A percentile compares a stretch with the other conserved stretches of the same genome.
Conservation (phyloP, 2,113 vertebrate genomes). For the Raja brachyura region DNA sequence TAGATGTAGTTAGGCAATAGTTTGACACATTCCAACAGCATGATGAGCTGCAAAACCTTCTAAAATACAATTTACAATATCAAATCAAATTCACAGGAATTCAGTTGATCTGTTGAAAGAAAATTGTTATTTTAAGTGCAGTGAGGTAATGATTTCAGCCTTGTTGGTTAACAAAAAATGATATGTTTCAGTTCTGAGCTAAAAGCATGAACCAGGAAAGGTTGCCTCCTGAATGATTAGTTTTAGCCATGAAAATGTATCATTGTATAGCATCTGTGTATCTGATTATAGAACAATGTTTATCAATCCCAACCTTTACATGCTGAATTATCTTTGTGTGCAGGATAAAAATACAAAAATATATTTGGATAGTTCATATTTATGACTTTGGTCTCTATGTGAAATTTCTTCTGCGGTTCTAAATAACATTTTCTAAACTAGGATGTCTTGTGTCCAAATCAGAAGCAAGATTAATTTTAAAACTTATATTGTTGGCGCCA, state of each 20-base stretch:
- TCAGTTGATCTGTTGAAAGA: not conserved
- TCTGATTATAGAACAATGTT: conserved; percentile 62
- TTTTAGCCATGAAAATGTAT: conserved; percentile 64
- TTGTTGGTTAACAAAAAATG: not conserved
- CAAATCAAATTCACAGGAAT: not conserved
- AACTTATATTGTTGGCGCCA: not conserved
- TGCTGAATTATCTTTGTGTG: conserved; percentile 51
- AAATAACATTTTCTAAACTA: not conserved
- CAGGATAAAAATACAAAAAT: conserved; percentile 47
- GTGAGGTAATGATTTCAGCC: not conserved
- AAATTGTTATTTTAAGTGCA: not conserved
- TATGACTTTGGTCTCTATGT: conserved; percentile 50
- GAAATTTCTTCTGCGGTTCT: conserved; percentile 41
- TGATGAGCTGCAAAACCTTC: not conserved
- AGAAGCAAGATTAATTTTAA: not conserved
- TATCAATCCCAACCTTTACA: conserved; percentile 57
- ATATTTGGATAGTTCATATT: conserved; percentile 49
- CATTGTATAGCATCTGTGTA: conserved; percentile 59
- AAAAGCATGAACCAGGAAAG: conserved; percentile 56
- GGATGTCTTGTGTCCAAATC: not conserved
- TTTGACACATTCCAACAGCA: not conserved
- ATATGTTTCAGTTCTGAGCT: conserved; percentile 57
- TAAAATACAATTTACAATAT: not conserved
- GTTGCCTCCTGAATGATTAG: conserved; percentile 55
- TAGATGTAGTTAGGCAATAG: not conserved